Conservation (phyloP, 2,888 invertebrate genomes). For the Chymomyza amoena region DNA sequence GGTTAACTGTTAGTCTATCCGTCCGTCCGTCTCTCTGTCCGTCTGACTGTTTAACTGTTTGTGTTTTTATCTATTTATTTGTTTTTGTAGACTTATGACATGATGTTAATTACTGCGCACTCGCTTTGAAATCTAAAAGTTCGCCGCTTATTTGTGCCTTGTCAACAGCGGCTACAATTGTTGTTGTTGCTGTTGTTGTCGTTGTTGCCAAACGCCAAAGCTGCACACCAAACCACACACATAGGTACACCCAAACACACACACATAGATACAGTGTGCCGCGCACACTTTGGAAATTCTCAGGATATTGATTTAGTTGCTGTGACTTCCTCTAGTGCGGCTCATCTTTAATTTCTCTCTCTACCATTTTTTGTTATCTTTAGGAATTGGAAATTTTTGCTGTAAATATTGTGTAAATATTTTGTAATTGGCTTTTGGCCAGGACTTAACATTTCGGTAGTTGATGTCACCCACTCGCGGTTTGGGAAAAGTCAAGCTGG, state of each 20-base stretch:
- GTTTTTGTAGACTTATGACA: slow-evolving; percentile 69
- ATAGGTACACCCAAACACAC: slow-evolving; percentile 4
- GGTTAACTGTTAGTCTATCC: slow-evolving; percentile 3
- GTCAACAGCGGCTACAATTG: slow-evolving; percentile 51
- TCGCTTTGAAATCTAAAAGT: slow-evolving; percentile 68
- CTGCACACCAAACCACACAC: slow-evolving; percentile 1
- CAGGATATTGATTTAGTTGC: slow-evolving; percentile 9
- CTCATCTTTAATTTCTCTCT: neutral
- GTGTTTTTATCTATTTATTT: slow-evolving; percentile 65
- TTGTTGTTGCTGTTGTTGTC: neutral
- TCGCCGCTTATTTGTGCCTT: slow-evolving; percentile 61
- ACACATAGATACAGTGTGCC: neutral
- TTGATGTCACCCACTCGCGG: slow-evolving; percentile 2
- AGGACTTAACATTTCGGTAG: slow-evolving; percentile 5
- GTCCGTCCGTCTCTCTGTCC: neutral
- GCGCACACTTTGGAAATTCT: neutral
- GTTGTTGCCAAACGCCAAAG: slow-evolving; percentile 5
- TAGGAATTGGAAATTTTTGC: slow-evolving; percentile 52
- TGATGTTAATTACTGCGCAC: slow-evolving; percentile 72
- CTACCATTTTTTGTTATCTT: slow-evolving; percentile 30
- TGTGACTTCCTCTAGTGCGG: neutral
- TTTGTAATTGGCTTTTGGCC: slow-evolving; percentile 58
- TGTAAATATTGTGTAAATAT: slow-evolving; percentile 56
- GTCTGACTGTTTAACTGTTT: slow-evolving; percentile 23
- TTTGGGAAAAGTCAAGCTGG: slow-evolving; percentile 30